Evolutionary conservation across 2,888 invertebrate genomes (phyloP).

Genomic region (Merodon equestris): DNA sequence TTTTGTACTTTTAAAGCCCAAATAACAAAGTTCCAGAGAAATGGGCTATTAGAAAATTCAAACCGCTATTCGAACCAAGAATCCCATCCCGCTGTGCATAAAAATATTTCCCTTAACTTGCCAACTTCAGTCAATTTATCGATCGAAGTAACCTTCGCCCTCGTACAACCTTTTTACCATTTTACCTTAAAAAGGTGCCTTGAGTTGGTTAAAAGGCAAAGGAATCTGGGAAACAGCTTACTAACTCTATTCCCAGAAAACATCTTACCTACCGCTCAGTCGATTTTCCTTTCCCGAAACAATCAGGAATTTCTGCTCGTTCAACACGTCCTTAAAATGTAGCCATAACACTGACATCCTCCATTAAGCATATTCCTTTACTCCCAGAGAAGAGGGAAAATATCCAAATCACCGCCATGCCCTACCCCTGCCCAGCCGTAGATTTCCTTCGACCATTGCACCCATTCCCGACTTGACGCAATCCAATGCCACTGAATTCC

Average conservation of each 20-base stretch:
- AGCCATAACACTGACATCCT: slow-evolving; percentile 48
- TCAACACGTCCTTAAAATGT: slow-evolving; percentile 16
- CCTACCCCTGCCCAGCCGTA: not conserved
- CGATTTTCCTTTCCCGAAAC: slow-evolving; percentile 10
- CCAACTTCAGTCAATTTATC: too few species aligned
- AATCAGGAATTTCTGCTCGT: not conserved
- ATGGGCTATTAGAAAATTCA: too few species aligned
- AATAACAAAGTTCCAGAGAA: too few species aligned
- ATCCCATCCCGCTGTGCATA: too few species aligned
- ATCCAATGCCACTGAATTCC: slow-evolving; percentile 56
- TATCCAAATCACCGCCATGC: not conserved
- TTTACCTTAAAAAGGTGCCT: too few species aligned
- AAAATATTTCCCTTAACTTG: too few species aligned
- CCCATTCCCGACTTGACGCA: slow-evolving; percentile 33
- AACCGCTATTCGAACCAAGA: too few species aligned
- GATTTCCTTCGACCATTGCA: slow-evolving; percentile 20
- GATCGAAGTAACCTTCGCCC: too few species aligned
- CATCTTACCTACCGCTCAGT: not conserved
- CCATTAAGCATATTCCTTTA: slow-evolving; percentile 29
- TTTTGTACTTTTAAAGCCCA: too few species aligned
- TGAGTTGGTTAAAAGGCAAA: too few species aligned
- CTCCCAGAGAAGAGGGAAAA: not conserved
- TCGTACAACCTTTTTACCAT: too few species aligned
- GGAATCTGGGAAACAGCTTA: not conserved
- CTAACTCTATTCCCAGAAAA: not conserved